Evolutionary conservation across 2,113 vertebrate genomes (phyloP), one percentile per base, ranked within the genome.

Genomic region (Myrmophylax atrothorax): DNA sequence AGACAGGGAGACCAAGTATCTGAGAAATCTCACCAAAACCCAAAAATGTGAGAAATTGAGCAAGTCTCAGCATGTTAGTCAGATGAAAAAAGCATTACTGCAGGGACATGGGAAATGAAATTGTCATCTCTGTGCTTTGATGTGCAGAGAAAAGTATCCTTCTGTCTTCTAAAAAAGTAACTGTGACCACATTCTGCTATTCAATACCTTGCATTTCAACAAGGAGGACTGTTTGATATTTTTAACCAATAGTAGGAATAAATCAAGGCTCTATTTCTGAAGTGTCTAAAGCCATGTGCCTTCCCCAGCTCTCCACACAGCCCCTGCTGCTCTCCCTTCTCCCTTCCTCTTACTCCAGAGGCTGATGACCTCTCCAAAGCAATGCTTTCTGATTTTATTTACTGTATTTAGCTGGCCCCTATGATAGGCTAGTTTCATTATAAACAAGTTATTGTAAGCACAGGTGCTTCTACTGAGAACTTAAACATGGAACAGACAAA

Each of bases 171-270:
- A 50, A 90, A 91, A 92, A 84, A 94, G 28, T 5, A 89, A 23
- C 70, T 47, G 53, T 33, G 60, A 84, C 47, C 81, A 70, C 40
- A 82, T 84, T 84, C 86, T 89, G 55, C 69, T 92, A 72, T 60
- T 92, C 66, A 87, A 63, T 76, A 89, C 7, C 26, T 53, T 35
- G 28, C 38, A 68, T 86, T 96, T 92, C 66, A 96, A 72, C 33
- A 74, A 62, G 28, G 73, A 84, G 37, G 66, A 58, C 53, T 56
- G 58, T 49, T 24, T 52, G 74, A 58, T 92, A 83, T 77, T 85
- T 85, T 92, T 64, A 90, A 63, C 62, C 70, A 87, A 88, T 53
- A 84, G 89, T 56, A 90, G 63, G 84, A 91, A 84, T 93, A 91
- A 91, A 89, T 79, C 59, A 69, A 88, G 82, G 67, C 68, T 52